A percentile compares a stretch with the other conserved stretches of the same genome.
These are phyloP conservation scores for Andrena marginata DNA, from an alignment of 2,888 invertebrate species.

Conservation along the genomic window DNA sequence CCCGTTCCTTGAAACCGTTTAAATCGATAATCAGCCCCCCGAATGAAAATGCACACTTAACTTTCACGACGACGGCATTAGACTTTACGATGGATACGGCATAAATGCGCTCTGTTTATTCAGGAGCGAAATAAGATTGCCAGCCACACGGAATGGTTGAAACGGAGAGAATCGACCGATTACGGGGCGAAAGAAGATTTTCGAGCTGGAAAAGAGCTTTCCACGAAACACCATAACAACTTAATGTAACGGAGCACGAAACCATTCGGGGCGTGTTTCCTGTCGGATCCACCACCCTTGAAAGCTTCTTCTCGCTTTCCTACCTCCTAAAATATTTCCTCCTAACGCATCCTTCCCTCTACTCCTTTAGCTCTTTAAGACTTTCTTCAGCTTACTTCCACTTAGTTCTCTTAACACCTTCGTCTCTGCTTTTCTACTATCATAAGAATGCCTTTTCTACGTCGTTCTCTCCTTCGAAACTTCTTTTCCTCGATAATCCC, in stretches of 20 bases:
- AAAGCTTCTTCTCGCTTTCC: conserved; percentile 32
- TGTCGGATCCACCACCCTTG: conserved; percentile 16
- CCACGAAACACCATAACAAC: neutral
- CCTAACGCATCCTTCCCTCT: neutral
- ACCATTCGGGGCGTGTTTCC: conserved; percentile 10
- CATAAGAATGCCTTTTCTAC: neutral
- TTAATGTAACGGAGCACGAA: neutral
- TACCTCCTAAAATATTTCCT: conserved; percentile 1
- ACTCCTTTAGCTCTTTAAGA: neutral
- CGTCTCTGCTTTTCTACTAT: neutral
- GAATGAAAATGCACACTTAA: neutral
- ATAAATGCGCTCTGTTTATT: conserved; percentile 11
- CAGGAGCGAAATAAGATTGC: conserved; percentile 3
- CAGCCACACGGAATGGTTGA: neutral
- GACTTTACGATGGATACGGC: neutral
- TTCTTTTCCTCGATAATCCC: neutral
- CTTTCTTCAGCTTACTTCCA: neutral
- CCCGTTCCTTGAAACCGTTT: neutral
- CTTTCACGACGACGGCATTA: neutral
- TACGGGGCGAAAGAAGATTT: conserved; percentile 5
- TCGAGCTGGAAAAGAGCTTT: conserved; percentile 17
- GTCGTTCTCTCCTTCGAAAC: too few relatives aligned
- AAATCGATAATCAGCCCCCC: conserved; percentile 3
- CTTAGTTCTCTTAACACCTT: neutral
- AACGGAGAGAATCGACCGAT: conserved; percentile 30